These are phyloP conservation scores for Ips nitidus DNA, from an alignment of 1,140 invertebrate species.

Conservation along the genomic window DNA sequence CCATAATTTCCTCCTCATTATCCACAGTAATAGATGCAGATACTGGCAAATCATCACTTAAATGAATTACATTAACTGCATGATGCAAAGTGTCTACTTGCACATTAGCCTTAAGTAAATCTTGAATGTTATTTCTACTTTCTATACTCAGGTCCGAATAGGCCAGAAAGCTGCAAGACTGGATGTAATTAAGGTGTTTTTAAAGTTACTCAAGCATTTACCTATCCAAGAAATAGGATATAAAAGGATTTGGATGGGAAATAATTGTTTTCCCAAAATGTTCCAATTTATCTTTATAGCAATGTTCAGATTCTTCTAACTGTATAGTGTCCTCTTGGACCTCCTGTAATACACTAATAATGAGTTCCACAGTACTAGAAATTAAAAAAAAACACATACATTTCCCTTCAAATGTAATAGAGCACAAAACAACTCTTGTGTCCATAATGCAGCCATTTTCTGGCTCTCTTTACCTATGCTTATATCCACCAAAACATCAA, in stretches of 20 bases:
- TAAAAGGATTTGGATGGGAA: not conserved
- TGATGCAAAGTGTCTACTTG: not conserved
- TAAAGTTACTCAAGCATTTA: not conserved
- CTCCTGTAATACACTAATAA: not conserved
- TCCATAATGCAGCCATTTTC: conserved; percentile 40
- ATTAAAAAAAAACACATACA: conserved; percentile 15
- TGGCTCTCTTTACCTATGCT: conserved; percentile 12
- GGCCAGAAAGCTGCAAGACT: not conserved
- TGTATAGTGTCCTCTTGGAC: no score
- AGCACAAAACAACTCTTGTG: conserved; percentile 34
- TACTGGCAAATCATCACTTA: not conserved
- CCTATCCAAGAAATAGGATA: conserved; percentile 1
- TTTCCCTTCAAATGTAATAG: conserved; percentile 17
- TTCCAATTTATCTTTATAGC: not conserved
- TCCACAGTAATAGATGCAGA: not conserved
- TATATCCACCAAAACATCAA: conserved; percentile 23
- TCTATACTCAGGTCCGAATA: not conserved
- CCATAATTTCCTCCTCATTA: not conserved
- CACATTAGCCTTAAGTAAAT: not conserved
- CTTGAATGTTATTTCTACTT: not conserved
- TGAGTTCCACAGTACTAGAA: not conserved
- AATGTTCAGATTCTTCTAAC: not conserved
- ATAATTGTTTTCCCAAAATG: not conserved
- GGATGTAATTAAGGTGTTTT: not conserved
- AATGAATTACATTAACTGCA: not conserved